Percentiles rank a stretch among this genome's conserved stretches.
phyloP scores from a whole-genome alignment of 2,113 vertebrate species.

The Gymnocephalus cernua region DNA sequence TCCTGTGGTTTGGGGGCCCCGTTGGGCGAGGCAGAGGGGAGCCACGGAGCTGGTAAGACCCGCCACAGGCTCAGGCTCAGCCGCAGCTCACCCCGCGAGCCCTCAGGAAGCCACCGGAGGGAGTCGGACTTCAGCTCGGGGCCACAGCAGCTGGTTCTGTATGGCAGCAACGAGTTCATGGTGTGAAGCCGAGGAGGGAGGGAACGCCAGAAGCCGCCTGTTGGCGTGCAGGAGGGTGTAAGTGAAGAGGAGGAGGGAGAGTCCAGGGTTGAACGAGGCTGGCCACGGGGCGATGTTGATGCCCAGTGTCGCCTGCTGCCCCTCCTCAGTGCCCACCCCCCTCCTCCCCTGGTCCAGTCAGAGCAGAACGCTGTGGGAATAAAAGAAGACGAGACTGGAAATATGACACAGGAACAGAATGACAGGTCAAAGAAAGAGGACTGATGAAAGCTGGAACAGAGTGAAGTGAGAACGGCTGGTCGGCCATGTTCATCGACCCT shows the following conservation, averaged over 20 bases:
- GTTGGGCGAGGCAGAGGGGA: slow-evolving; percentile 58
- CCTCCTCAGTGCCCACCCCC: slow-evolving; percentile 39
- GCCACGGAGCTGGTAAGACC: slow-evolving; percentile 79
- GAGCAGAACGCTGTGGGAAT: not conserved
- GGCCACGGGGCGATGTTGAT: slow-evolving; percentile 32
- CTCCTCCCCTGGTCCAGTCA: slow-evolving; percentile 34
- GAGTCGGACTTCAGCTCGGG: slow-evolving; percentile 85
- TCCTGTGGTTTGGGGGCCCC: slow-evolving; percentile 72
- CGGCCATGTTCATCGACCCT: slow-evolving; percentile 13
- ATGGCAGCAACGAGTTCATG: slow-evolving; percentile 96
- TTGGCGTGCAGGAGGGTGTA: not conserved
- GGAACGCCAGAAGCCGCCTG: slow-evolving; percentile 10
- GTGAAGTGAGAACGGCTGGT: not conserved
- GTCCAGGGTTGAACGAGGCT: slow-evolving; percentile 37
- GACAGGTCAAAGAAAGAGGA: slow-evolving; percentile 2
- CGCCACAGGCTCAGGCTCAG: slow-evolving; percentile 88
- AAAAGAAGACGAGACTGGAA: slow-evolving; percentile 1
- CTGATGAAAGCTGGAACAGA: slow-evolving; percentile 25
- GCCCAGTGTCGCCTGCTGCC: slow-evolving; percentile 12
- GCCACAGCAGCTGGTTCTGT: slow-evolving; percentile 89
- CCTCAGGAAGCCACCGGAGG: slow-evolving; percentile 82
- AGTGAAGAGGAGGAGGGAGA: slow-evolving; percentile 21
- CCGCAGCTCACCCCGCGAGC: slow-evolving; percentile 91
- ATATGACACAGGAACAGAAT: slow-evolving; percentile 4
- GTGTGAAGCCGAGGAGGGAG: slow-evolving; percentile 84